Percentiles rank a stretch among this genome's conserved stretches.
phyloP scores from a whole-genome alignment of 37 sponge, comb jelly and placozoan genomes.

The Spongilla lacustris region DNA sequence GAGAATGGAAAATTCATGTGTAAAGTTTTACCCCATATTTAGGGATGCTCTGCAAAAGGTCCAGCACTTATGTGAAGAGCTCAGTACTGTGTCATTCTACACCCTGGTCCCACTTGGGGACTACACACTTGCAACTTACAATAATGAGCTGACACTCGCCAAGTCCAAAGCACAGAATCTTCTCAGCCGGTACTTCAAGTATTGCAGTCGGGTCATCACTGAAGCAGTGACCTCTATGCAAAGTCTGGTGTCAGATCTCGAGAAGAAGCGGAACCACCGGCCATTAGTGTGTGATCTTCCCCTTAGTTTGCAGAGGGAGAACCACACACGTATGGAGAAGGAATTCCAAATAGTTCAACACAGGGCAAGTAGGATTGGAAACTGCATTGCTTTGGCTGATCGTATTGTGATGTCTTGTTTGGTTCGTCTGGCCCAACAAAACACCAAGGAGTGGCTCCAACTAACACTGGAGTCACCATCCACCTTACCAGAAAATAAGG shows the following conservation, averaged over 20 bases:
- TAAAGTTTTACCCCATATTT: slow-evolving; percentile 53
- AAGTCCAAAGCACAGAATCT: slow-evolving; percentile 7
- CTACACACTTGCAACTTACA: slow-evolving; percentile 19
- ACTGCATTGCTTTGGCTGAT: slow-evolving; percentile 46
- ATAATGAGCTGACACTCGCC: background rate
- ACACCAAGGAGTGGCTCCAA: slow-evolving; percentile 20
- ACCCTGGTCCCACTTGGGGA: slow-evolving; percentile 15
- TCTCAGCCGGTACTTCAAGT: slow-evolving; percentile 62
- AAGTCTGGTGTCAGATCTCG: slow-evolving; percentile 9
- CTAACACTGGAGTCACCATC: background rate
- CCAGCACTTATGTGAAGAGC: slow-evolving; percentile 47
- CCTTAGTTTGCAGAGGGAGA: slow-evolving; percentile 54
- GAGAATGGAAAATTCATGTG: background rate
- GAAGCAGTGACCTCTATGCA: slow-evolving; percentile 15
- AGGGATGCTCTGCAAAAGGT: slow-evolving; percentile 40
- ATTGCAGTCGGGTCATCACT: slow-evolving; percentile 45
- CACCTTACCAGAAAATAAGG: background rate
- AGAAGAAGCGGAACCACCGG: slow-evolving; percentile 37
- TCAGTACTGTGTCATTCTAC: slow-evolving; percentile 41
- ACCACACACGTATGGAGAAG: slow-evolving; percentile 27
- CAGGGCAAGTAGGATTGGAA: slow-evolving; percentile 23
- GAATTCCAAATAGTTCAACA: slow-evolving; percentile 31
- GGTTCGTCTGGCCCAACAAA: slow-evolving; percentile 13
- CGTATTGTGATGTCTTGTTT: slow-evolving; percentile 54
- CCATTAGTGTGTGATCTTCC: slow-evolving; percentile 74